These are phyloP conservation scores for Ricordea florida DNA, from an alignment of 92 coral and sea anemone genomes.

Conservation along the genomic window DNA sequence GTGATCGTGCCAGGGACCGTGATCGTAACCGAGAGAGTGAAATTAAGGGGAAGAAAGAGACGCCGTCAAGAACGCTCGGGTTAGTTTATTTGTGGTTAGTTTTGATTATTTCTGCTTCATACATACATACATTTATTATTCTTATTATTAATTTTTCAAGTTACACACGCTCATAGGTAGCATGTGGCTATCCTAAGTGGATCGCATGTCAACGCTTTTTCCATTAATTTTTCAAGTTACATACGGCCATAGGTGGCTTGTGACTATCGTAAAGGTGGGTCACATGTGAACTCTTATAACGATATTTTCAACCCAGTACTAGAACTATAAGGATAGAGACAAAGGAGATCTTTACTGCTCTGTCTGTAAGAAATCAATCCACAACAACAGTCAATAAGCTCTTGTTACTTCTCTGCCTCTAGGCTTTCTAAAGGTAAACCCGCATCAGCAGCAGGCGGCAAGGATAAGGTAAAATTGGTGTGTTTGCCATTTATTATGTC, in stretches of 20 bases:
- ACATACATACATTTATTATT: not conserved
- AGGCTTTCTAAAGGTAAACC: slow-evolving; percentile 40
- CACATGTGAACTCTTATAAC: no score
- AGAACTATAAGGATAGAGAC: no score
- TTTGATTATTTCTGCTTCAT: not conserved
- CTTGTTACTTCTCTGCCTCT: not conserved
- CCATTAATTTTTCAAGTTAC: no score
- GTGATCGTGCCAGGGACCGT: slow-evolving; percentile 50
- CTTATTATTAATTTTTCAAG: no score
- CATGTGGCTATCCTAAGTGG: no score
- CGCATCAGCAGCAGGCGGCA: slow-evolving; percentile 38
- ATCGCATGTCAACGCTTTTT: no score
- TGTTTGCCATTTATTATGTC: not conserved
- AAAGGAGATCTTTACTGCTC: not conserved
- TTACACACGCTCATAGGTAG: no score
- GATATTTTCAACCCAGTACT: no score
- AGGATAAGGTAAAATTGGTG: slow-evolving; percentile 47
- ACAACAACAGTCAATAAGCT: not conserved
- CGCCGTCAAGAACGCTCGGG: slow-evolving; percentile 61
- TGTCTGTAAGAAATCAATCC: not conserved
- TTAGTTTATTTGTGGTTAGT: slow-evolving; percentile 34
- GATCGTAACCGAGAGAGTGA: slow-evolving; percentile 44
- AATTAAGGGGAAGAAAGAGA: slow-evolving; percentile 51
- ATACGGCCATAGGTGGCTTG: no score
- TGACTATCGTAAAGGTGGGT: no score